Conservation (phyloP, 2,797 vertebrate genomes). For the Hylomyscus alleni region DNA sequence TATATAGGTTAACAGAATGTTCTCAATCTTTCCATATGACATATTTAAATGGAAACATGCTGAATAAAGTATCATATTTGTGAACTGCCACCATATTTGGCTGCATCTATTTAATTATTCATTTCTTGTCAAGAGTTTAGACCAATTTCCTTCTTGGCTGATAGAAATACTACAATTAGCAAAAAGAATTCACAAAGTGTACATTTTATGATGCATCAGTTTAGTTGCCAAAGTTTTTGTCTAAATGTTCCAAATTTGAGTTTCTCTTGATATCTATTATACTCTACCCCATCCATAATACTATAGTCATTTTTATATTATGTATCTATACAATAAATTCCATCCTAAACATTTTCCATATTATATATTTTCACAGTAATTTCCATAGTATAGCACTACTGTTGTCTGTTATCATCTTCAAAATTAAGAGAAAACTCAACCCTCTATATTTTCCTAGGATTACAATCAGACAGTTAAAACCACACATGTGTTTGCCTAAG, state of each 20-base stretch:
- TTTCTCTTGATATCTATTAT: neutral
- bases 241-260: conserved; percentile 2
- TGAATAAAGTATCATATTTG: conserved; percentile 17
- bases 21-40: neutral
- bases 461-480: neutral
- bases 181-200: conserved; percentile 35
- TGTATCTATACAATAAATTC: neutral
- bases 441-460: neutral
- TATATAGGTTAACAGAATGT: neutral
- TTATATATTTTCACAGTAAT: neutral
- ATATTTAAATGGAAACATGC: neutral
- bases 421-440: neutral
- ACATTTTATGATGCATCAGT: neutral
- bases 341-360: neutral
- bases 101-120: conserved; percentile 2
- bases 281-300: neutral
- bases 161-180: conserved; percentile 22
- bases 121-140: neutral
- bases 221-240: conserved; percentile 44
- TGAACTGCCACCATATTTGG: neutral
- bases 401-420: neutral
- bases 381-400: neutral
- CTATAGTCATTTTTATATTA: neutral
- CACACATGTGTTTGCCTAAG: neutral
- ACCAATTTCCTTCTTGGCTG: neutral